Base-by-base conservation (phyloP, 1,140 invertebrate genomes). In the Drosophila pseudoobscura region DNA sequence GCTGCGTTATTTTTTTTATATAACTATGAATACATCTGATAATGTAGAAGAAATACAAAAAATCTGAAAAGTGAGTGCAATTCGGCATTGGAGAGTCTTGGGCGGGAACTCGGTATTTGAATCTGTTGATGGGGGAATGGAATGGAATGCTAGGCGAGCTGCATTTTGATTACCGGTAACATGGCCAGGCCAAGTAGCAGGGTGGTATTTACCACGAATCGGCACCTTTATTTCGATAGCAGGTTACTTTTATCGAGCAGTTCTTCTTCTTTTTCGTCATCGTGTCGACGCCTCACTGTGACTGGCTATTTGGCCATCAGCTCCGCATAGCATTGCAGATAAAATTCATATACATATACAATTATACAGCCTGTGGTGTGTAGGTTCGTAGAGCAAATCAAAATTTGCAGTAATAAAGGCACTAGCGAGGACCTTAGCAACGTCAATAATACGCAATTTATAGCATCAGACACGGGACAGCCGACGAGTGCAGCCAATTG, bases 251-350 rank as follows among this genome's bases (percentile, higher is more conserved):
- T 55, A 72, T 72, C 78, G 61, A 75, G 64, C 9, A 20, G 35
- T 20, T 58, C 57, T 68, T 69, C 72, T 55, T 75, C 60, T 65
- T 59, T 59, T 17, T 45, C 44, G 35, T 5, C 35, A 45, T 15
- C 43, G 26, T 60, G 51, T 52, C 56, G 55, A 55, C 69, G 63
- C 63, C 59, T 68, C 56, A 51, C 31, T 75, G 66, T 71, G 68
- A 72, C 56, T 71, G 65, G 50, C 71, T 60, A 68, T 75, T 65
- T 75, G 58, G 59, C 65, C 58, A 71, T 68, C 64, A 75, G 51
- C 29, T 39, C 72, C 73, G 71, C 68, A 75, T 75, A 75, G 73
- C 73, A 75, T 75, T 75, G 73, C 68, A 72, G 45, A 72, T 73
- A 76, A 75, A 76, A 75, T 65, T 75, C 68, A 53, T 53, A 53